phyloP scores from a whole-genome alignment of 2,888 invertebrate species.

The Agrotis clavis region DNA sequence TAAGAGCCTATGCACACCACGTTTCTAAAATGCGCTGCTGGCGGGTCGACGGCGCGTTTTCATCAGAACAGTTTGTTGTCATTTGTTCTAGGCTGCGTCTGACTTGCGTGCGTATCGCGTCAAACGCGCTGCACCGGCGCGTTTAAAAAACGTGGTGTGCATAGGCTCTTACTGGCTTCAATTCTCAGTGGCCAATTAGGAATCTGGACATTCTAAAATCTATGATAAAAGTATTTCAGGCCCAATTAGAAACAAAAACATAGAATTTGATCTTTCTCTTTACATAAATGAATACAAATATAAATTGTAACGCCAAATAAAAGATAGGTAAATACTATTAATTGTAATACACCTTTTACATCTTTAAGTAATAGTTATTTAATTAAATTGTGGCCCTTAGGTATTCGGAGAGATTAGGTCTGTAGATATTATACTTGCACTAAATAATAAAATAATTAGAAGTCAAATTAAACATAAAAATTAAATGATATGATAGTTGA shows the following conservation, averaged over 20 bases:
- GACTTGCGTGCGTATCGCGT: too few species aligned
- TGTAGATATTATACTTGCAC: constrained; percentile 7
- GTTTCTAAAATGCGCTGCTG: too few species aligned
- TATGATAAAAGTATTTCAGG: neutral
- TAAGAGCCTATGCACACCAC: too few species aligned
- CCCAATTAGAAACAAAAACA: neutral
- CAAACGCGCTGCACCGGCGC: too few species aligned
- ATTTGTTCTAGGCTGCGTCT: too few species aligned
- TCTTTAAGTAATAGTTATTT: neutral
- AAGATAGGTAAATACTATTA: neutral
- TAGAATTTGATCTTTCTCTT: neutral
- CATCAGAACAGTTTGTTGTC: too few species aligned
- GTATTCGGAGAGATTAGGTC: neutral
- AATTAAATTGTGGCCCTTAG: constrained; percentile 10
- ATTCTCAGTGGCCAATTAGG: too few species aligned
- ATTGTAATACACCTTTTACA: constrained; percentile 14
- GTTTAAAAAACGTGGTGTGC: too few species aligned
- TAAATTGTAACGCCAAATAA: constrained; percentile 11
- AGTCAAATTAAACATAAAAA: neutral
- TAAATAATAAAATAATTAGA: constrained; percentile 7
- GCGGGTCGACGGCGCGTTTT: too few species aligned
- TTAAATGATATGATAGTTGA: constrained; percentile 37
- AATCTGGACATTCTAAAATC: neutral
- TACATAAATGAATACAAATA: neutral
- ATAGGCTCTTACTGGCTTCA: too few species aligned